Base-by-base conservation (phyloP, 1,140 invertebrate genomes). In the Tetramorium alpestre region DNA sequence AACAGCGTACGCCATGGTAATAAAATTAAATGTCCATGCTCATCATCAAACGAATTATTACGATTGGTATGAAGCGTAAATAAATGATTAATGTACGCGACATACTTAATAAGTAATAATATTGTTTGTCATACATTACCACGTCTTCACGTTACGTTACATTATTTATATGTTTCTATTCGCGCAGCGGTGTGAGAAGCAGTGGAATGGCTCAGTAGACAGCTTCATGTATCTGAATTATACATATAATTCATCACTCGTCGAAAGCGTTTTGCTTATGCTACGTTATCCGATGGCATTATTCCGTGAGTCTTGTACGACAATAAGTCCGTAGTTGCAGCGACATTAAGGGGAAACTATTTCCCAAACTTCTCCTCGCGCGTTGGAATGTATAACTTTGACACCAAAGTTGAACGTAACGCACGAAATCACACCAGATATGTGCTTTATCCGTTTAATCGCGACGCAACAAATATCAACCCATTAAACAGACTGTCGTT, bases 61-160 rank as follows among this genome's bases (percentile, higher is more conserved):
- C 80, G 60, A 44, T 67, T 67, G 88, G 87, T 91, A 89, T 87
- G 38, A 70, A 87, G 91, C 90, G 90, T 91, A 92, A 90, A 88
- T 87, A 38, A 87, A 86, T 88, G 51, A 87, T 86, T 70, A 62
- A 82, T 88, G 91, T 75, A 92, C 90, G 90, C 88, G 81, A 76
- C 60, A 76, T 91, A 91, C 82, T 86, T 85, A 33, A 18, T 25
- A 11, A 73, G 69, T 75, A 84, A 73, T 82, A 82, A 73, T 82
- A 2, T 73, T 18, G 25, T 47, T 73, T 62, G 41, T 72, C 67
- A 47, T 44, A 11, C 38, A 47, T 73, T 44, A 60, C 11, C 44
- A 18, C 33, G 33, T 33, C 54, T 73, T 84, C 47, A 25, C 33
- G 22, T 62, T 44, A 44, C 25, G n/a, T 60, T 84, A 7, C 2